Evolutionary conservation across 2,113 vertebrate species (phyloP), one percentile per base, ranked within the genome.

Genomic region (Empidonax traillii): DNA sequence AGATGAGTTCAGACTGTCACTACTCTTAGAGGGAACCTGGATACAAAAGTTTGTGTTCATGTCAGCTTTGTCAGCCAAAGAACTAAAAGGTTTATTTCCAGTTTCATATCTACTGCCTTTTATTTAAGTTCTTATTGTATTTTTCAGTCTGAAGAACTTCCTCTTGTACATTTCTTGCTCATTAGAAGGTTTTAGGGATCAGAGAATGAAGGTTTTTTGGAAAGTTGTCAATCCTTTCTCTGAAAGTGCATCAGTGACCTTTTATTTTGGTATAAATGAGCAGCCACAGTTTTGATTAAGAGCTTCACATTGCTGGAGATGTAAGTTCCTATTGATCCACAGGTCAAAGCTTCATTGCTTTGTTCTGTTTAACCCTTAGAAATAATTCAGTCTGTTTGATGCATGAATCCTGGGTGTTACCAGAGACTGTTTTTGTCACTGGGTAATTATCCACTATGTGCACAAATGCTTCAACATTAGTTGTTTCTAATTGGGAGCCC

Each of bases 211-310:
- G 62, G 62, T 71, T 53, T 90, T 94, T 93, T 94, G 87, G 77
- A 84, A 91, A 93, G 72, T 51, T 97, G 94, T 94, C 93, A 95
- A 67, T 96, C 83, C 96, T 51, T 63, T 61, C 76, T 88, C 90
- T 95, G 89, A 93, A 97, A 94, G 63, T 19, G 14, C 59, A 91
- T 96, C 79, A 73, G 58, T 97, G 95, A 96, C 95, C 96, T 98
- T 97, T 97, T 95, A 97, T 94, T 95, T 96, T 97, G 86, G 66
- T 96, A 92, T 77, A 97, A 98, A 97, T 96, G 95, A 96, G 90
- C 80, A 44, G 51, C 83, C 92, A 85, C 65, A 79, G 84, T 97
- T 95, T 96, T 97, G 93, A 97, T 95, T 97, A 96, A 97, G 91
- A 97, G 83, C 47, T 6, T 23, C 67, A 46, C 67, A 71, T 53